These are phyloP conservation scores for Eilema sororculum DNA, from an alignment of 2,888 invertebrate genomes.

Conservation along the genomic window DNA sequence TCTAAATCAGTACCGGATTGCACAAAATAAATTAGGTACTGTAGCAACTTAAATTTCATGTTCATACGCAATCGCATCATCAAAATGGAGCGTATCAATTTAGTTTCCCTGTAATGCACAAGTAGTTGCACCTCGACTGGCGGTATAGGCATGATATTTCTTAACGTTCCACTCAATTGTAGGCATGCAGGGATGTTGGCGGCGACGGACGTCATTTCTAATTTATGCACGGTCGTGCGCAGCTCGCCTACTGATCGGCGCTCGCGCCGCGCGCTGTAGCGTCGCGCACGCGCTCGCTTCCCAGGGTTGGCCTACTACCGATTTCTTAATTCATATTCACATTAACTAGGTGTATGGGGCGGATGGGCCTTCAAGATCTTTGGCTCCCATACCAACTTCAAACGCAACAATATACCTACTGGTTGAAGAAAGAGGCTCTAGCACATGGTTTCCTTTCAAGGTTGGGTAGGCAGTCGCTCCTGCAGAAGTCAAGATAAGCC, in stretches of 20 bases:
- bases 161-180: slow-evolving; percentile 35
- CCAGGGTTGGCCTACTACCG: slow-evolving; percentile 37
- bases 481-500: no score
- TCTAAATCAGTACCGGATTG: slow-evolving; percentile 5
- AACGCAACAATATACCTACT: no score
- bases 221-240: slow-evolving; percentile 79
- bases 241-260: slow-evolving; percentile 64
- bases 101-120: slow-evolving; percentile 25
- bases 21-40: slow-evolving; percentile 19
- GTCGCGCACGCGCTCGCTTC: slow-evolving; percentile 45
- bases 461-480: no score
- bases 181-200: slow-evolving; percentile 43
- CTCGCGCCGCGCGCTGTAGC: slow-evolving; percentile 39
- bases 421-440: no score
- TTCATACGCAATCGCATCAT: slow-evolving; percentile 18
- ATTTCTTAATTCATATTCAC: not conserved
- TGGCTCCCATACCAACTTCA: no score
- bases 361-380: no score
- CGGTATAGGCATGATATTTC: slow-evolving; percentile 33
- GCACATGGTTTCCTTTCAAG: no score
- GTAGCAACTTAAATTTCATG: slow-evolving; percentile 18
- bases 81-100: slow-evolving; percentile 23
- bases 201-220: slow-evolving; percentile 66
- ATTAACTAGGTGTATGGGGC: no score
- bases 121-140: slow-evolving; percentile 23